These are phyloP conservation scores for Plecturocebus donacophilus DNA, from an alignment of 2,113 vertebrate species.

Conservation along the genomic window DNA sequence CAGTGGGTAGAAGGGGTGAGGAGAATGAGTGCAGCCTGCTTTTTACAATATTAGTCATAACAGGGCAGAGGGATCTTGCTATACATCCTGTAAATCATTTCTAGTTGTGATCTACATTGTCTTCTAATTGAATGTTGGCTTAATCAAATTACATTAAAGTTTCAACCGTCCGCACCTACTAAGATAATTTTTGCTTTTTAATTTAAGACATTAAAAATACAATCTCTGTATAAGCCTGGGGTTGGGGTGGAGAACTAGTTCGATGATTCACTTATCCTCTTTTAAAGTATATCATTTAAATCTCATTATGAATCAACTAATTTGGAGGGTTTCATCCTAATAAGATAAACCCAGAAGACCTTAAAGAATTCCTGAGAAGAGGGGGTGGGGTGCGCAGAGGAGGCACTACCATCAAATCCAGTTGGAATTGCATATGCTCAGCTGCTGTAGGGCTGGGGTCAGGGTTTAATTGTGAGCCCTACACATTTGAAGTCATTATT, in stretches of 20 bases:
- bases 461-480: not conserved
- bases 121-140: constrained; percentile 20
- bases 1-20: not conserved
- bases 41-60: not conserved
- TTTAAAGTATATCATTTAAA: constrained; percentile 27
- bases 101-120: not conserved
- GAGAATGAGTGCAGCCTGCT: not conserved
- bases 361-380: not conserved
- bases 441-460: not conserved
- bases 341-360: constrained; percentile 35
- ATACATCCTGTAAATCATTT: not conserved
- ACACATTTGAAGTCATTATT: constrained; percentile 2
- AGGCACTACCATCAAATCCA: not conserved
- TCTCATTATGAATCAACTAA: constrained; percentile 29
- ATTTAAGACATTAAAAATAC: constrained; percentile 44
- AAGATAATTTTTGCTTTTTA: constrained; percentile 30
- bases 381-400: too few species aligned
- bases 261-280: not conserved
- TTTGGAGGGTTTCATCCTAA: not conserved
- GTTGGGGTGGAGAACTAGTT: not conserved
- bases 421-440: not conserved
- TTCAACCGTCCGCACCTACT: not conserved
- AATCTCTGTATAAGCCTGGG: not conserved
- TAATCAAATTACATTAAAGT: constrained; percentile 23
- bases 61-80: not conserved